Base-by-base conservation (phyloP, 2,797 vertebrate genomes). In the Coregonus suidteri region DNA sequence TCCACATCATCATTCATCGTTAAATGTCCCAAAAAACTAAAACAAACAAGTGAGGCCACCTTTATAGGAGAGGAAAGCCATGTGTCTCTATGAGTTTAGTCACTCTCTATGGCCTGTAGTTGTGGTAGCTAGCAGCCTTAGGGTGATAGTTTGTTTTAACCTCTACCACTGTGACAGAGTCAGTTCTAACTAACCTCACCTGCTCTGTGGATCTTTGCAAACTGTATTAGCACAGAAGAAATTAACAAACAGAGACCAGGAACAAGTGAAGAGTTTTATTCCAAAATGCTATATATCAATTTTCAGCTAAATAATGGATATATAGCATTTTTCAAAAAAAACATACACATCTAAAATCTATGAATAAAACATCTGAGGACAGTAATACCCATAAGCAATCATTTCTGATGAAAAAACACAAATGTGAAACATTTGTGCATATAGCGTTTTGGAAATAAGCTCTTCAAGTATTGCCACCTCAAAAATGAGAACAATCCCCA, bases 401-500 rank as follows among this genome's bases (percentile, higher is more conserved):
- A 37, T 37, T 37, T 1, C 35, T 37, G 35, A 37, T 37, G 35
- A 37, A 37, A 37, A 37, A 37, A 37, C 35, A 37, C 35, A 37
- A 37, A 37, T 37, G 35, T 37, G 35, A 37, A 6, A 37, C 5
- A 37, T 37, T 37, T 4, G 35, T 37, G 35, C 35, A 37, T 37
- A 37, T 37, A 6, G 35, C 5, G 35, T 37, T 37, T 37, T 37
- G 35, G 5, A 37, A 37, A 37, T 37, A 37, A 37, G 6, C 35
- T 37, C 35, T 64, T n/a, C 18, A 18, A 13, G 79, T 75, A 78
- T 18, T 59, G 75, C 84, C 76, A 85, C 52, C 5, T 82, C 41
- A 89, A 83, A 69, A 81, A 88, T 85, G 86, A 66, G 69, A 86
- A 75, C 69, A 51, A 85, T 25, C 25, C 67, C 16, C 64, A 31